Evolutionary conservation across 2,113 vertebrate species (phyloP).

Genomic region (Tenebrosternarchus preto): DNA sequence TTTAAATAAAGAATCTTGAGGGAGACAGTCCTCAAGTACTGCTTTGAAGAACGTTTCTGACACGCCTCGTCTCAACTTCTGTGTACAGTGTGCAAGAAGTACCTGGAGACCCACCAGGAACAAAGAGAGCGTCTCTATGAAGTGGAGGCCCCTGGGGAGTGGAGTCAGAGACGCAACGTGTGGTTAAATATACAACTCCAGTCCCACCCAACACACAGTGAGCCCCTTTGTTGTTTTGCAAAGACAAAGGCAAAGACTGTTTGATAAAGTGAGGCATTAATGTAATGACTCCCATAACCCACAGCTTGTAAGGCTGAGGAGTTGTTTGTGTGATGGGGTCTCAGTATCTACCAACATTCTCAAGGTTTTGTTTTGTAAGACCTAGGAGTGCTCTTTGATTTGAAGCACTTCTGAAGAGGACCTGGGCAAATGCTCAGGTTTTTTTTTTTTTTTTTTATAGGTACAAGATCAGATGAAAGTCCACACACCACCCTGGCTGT

Average conservation of each 20-base stretch:
- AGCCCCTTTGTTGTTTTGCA: neutral
- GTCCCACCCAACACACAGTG: constrained; percentile 58
- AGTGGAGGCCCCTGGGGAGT: constrained; percentile 84
- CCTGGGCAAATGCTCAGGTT: neutral
- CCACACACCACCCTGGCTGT: constrained; percentile 2
- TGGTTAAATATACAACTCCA: constrained; percentile 85
- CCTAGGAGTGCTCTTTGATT: constrained; percentile 3
- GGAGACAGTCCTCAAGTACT: neutral
- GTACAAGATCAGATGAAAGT: constrained; percentile 23
- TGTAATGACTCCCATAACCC: constrained; percentile 1
- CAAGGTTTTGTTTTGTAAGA: neutral
- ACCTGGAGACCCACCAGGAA: constrained; percentile 72
- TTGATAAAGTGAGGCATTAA: neutral
- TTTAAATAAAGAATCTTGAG: too few species aligned
- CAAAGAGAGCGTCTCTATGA: constrained; percentile 83
- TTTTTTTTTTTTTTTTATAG: constrained; percentile 4
- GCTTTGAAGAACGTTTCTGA: neutral
- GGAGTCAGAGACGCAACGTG: constrained; percentile 84
- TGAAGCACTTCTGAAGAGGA: neutral
- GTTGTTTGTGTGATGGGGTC: neutral
- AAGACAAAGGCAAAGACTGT: neutral
- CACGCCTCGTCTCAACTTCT: constrained; percentile 24
- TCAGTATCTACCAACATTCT: neutral
- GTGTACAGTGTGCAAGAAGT: constrained; percentile 81
- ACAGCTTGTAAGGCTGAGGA: neutral